These are phyloP conservation scores for Smithornis capensis DNA, from an alignment of 2,113 vertebrate species.

Conservation along the genomic window DNA sequence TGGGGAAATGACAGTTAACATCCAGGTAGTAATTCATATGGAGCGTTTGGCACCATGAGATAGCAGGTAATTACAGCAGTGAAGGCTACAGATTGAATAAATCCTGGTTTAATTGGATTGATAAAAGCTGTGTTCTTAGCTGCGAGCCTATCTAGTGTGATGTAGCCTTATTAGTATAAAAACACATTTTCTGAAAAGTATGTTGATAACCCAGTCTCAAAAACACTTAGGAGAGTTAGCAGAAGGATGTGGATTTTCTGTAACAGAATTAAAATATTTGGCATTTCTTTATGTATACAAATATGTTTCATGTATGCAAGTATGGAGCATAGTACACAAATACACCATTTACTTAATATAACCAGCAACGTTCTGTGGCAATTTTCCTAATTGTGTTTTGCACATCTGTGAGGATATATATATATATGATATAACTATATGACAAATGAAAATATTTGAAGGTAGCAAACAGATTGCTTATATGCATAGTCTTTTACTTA, in stretches of 20 bases:
- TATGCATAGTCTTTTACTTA: constrained; percentile 26
- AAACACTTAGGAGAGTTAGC: background rate
- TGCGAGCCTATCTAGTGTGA: background rate
- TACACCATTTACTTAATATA: constrained; percentile 60
- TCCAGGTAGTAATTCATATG: background rate
- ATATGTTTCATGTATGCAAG: constrained; percentile 43
- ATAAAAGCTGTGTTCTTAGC: background rate
- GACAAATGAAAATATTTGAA: constrained; percentile 75
- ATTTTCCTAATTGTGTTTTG: constrained; percentile 69
- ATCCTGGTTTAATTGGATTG: constrained; percentile 5
- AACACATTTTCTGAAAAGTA: constrained; percentile 1
- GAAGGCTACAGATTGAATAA: background rate
- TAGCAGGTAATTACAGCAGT: background rate
- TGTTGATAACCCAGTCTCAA: background rate
- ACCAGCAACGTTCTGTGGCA: constrained; percentile 70
- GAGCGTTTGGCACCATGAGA: background rate
- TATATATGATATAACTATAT: constrained; percentile 61
- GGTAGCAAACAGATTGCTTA: constrained; percentile 76
- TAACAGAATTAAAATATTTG: too few species aligned
- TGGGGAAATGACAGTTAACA: background rate
- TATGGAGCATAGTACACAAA: constrained; percentile 41
- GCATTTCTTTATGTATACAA: constrained; percentile 51
- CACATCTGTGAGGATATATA: constrained; percentile 67
- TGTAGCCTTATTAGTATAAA: background rate
- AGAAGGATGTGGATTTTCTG: background rate